Evolutionary conservation across 2,113 vertebrate genomes (phyloP).

Genomic region (Scortum barcoo): DNA sequence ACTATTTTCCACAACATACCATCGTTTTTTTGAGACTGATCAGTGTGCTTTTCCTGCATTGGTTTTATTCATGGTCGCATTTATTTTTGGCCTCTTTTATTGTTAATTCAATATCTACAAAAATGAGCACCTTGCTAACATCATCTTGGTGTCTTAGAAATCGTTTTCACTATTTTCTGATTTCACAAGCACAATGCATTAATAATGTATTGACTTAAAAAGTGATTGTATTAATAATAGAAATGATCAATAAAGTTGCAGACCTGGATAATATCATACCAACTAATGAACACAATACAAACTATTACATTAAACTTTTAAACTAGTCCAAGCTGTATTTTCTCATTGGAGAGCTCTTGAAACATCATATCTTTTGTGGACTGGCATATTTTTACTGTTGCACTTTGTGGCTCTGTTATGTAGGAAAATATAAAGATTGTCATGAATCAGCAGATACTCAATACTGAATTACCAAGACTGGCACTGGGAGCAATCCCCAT

Average conservation of each 20-base stretch:
- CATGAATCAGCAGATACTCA: neutral
- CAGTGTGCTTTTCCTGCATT: neutral
- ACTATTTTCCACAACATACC: neutral
- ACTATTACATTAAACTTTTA: neutral
- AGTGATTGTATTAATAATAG: too few relatives aligned
- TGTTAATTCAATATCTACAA: neutral
- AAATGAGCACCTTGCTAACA: neutral
- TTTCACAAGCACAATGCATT: neutral
- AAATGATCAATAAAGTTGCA: neutral
- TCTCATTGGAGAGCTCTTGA: neutral
- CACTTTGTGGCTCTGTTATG: slow-evolving; percentile 1
- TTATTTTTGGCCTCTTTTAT: neutral
- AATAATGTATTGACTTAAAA: neutral
- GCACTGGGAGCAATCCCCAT: neutral
- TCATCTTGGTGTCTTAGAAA: neutral
- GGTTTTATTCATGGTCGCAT: neutral
- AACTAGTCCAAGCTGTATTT: neutral
- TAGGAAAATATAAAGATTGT: slow-evolving; percentile 19
- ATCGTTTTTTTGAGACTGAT: neutral
- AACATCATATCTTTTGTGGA: slow-evolving; percentile 1
- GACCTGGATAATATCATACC: neutral
- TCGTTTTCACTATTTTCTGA: neutral
- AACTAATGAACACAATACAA: neutral
- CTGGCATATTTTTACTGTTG: neutral
- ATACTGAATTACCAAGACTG: neutral